Base-by-base conservation (phyloP, 53 echinoderm and acorn worm species). In the Antedon mediterranea region DNA sequence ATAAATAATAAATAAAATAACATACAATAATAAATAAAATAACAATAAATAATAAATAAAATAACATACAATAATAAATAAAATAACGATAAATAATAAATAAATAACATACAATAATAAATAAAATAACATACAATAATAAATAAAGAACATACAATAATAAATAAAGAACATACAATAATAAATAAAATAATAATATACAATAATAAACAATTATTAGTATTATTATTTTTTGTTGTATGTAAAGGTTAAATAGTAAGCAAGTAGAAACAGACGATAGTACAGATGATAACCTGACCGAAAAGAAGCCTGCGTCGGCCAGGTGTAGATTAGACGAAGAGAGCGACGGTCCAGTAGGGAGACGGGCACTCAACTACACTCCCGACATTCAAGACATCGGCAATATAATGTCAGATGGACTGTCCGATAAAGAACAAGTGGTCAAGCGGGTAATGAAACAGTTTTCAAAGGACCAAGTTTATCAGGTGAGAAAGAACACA, bases 341-440 rank as follows among this genome's bases (percentile, higher is more conserved):
- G 57, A 57, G 23, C 1, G 57, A 57, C 23, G 57, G 57, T 57
- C 57, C 57, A 6, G 57, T 18, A 15, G 57, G 57, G 18, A 4
- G 32, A 23, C 76, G 32, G 15, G 32, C 33, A 0, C 34, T 34
- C 71, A 82, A 79, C 43, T 78, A 84, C 34, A 80, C 84, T 43
- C 43, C 79, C 20, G 86, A 84, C 71, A 82, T 76, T 37, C 79
- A 80, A 41, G 85, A 84, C 80, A 80, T 90, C 13, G 90, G 84
- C 30, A 85, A 72, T 43, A 90, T 82, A 28, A 57, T 74, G 33
- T 95, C 97, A 3, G 97, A 95, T 76, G 97, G 97, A 3, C 78
- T 95, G 72, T 95, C 97, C 0, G 97, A 95, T 76, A 91, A 91
- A 81, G 97, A 95, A 74, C 80, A 88, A 74, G 93, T 86, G 28